A percentile compares a stretch with the other conserved stretches of the same genome.
Evolutionary conservation across 2,797 vertebrate genomes (phyloP).

Genomic region (Helostoma temminkii): DNA sequence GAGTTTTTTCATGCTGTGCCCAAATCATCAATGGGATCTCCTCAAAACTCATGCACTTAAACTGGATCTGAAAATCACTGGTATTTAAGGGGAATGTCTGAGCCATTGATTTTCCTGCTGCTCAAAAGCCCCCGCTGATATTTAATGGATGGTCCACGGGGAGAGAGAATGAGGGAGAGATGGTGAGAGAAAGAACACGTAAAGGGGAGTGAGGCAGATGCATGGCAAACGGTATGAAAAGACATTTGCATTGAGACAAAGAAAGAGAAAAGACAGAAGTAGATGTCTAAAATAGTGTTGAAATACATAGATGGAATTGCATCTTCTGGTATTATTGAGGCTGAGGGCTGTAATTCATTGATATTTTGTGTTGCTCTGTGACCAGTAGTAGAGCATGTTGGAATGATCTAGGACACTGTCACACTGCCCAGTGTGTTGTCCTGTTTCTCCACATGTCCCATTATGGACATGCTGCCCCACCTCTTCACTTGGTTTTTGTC

Average conservation of each 20-base stretch:
- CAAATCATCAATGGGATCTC: constrained; percentile 62
- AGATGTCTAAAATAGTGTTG: background rate
- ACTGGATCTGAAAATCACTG: constrained; percentile 67
- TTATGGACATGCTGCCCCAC: constrained; percentile 21
- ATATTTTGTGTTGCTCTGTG: background rate
- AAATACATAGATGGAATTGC: constrained; percentile 12
- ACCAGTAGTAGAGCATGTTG: background rate
- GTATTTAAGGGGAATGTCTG: constrained; percentile 56
- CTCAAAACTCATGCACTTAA: constrained; percentile 57
- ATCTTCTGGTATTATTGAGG: constrained; percentile 6
- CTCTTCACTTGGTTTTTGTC: constrained; percentile 43
- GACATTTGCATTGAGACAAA: constrained; percentile 26
- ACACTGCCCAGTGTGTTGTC: background rate
- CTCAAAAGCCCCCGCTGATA: constrained; percentile 65
- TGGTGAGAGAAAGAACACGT: constrained; percentile 28
- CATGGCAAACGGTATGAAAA: constrained; percentile 15
- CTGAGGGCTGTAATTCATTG: background rate
- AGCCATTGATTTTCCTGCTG: constrained; percentile 65
- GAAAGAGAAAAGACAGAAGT: constrained; percentile 15
- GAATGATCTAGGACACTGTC: background rate
- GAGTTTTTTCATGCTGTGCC: constrained; percentile 59
- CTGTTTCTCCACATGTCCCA: constrained; percentile 18
- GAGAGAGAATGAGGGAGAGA: constrained; percentile 47
- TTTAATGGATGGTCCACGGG: constrained; percentile 63
- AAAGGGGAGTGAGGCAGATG: constrained; percentile 8